Conservation (phyloP, 2,888 invertebrate species). For the Philereme transversata region DNA sequence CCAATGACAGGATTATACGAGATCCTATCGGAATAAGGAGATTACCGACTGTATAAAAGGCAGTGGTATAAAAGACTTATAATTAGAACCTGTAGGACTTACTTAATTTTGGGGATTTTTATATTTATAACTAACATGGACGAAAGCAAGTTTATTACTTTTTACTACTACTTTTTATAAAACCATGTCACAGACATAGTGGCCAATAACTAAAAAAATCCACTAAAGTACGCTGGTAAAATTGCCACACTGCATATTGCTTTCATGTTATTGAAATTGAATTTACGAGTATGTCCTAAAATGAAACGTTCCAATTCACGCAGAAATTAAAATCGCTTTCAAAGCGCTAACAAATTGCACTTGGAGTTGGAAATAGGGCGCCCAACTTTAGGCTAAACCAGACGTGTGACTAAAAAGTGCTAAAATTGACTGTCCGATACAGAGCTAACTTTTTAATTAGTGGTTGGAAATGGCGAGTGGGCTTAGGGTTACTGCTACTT, state of each 20-base stretch:
- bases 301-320: constrained; percentile 34
- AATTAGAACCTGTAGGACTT: constrained; percentile 21
- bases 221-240: constrained; percentile 20
- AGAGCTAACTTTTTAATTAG: constrained; percentile 42
- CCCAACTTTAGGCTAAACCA: constrained; percentile 35
- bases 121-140: too few relatives aligned
- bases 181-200: constrained; percentile 4
- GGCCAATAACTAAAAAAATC: constrained; percentile 19
- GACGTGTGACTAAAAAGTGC: constrained; percentile 37
- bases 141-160: too few relatives aligned
- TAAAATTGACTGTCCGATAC: constrained; percentile 42
- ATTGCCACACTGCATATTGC: constrained; percentile 32
- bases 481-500: constrained; percentile 11
- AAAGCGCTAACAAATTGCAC: constrained; percentile 36
- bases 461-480: constrained; percentile 26
- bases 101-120: neutral
- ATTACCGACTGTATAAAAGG: constrained; percentile 33
- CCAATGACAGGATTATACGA: constrained; percentile 38
- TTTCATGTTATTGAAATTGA: constrained; percentile 38
- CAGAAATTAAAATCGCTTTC: constrained; percentile 37
- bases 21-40: constrained; percentile 40
- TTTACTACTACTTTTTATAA: neutral
- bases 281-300: constrained; percentile 36
- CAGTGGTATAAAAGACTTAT: constrained; percentile 25
- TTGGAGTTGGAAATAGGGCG: constrained; percentile 40